These are phyloP conservation scores for Sturnira hondurensis DNA, from an alignment of 2,113 vertebrate genomes.

Conservation along the genomic window DNA sequence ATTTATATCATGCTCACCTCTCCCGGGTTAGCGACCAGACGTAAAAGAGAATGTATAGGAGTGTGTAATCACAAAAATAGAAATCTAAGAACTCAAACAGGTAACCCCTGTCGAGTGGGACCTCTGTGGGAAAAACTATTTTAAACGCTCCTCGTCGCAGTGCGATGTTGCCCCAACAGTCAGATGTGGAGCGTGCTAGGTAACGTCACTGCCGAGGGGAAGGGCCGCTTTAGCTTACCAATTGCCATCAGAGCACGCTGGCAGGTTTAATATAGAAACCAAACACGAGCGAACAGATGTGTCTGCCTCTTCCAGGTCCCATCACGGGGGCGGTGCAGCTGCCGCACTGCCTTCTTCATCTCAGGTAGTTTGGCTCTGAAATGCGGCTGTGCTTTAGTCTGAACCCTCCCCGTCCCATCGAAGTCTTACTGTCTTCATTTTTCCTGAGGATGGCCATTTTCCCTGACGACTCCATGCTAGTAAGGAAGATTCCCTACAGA, in stretches of 20 bases:
- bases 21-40: not conserved
- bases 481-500: constrained; percentile 21
- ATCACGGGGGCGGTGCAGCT: constrained; percentile 59
- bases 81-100: not conserved
- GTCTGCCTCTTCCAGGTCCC: constrained; percentile 51
- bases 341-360: constrained; percentile 62
- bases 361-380: constrained; percentile 66
- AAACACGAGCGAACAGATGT: constrained; percentile 68
- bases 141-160: not conserved
- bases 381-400: not conserved
- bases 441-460: constrained; percentile 33
- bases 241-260: constrained; percentile 41
- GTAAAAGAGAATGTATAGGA: not conserved
- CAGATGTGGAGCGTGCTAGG: not conserved
- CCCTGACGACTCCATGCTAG: constrained; percentile 13
- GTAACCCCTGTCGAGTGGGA: not conserved
- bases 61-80: not conserved
- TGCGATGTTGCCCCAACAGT: not conserved
- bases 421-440: constrained; percentile 40
- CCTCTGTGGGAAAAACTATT: not conserved
- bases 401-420: not conserved
- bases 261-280: constrained; percentile 60
- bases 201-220: constrained; percentile 68
- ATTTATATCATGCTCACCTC: not conserved
- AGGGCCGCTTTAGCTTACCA: constrained; percentile 68